Percentiles rank a stretch among this genome's conserved stretches.
Evolutionary conservation across 2,797 vertebrate species (phyloP).

Genomic region (Onychomys arenicola): DNA sequence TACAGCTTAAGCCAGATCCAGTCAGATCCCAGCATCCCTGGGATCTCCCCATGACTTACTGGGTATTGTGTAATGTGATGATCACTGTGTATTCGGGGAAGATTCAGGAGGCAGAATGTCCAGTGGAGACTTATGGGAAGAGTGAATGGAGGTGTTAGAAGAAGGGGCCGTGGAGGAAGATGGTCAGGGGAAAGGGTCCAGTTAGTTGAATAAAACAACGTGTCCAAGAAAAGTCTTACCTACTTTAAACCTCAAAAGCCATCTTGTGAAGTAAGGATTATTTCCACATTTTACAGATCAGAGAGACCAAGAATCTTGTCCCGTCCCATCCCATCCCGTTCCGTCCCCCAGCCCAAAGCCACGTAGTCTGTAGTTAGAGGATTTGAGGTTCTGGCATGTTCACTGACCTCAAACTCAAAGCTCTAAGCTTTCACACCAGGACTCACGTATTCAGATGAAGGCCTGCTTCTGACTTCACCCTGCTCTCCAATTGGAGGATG

Average conservation of each 20-base stretch:
- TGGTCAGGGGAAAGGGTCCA: neutral
- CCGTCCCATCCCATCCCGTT: too few species aligned
- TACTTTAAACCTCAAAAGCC: neutral
- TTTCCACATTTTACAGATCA: neutral
- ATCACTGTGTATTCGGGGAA: neutral
- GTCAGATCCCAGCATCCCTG: neutral
- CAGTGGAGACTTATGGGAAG: neutral
- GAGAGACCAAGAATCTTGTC: neutral
- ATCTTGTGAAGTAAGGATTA: neutral
- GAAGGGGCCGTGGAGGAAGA: neutral
- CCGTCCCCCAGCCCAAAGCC: too few species aligned
- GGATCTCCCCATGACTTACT: neutral
- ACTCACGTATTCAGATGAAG: neutral
- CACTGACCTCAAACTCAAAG: neutral
- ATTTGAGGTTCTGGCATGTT: neutral
- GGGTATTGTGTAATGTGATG: neutral
- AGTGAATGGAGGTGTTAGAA: neutral
- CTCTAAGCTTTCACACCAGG: neutral
- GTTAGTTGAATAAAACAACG: neutral
- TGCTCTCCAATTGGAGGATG: neutral
- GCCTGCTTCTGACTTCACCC: neutral
- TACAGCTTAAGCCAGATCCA: neutral
- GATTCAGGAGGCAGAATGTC: neutral
- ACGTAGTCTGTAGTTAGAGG: neutral
- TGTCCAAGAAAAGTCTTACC: neutral